Evolutionary conservation across 2,797 vertebrate genomes (phyloP), one percentile per base, ranked within the genome.

Genomic region (Micrastur ruficollis): DNA sequence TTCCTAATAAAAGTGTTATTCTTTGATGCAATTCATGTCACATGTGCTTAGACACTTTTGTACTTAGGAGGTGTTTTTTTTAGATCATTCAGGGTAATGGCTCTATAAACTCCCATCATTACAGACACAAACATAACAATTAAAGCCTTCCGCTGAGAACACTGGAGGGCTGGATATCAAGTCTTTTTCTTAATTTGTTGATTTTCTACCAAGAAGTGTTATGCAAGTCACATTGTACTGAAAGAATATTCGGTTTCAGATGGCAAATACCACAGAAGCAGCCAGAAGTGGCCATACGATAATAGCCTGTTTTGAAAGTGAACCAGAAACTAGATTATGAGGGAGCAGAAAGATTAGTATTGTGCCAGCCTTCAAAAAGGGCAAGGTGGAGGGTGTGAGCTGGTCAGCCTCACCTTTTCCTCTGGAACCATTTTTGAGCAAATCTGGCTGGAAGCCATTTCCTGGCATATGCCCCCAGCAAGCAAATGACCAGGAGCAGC

Each of bases 391-490:
- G 8, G 4, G 18, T 25, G 34, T 36, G 53, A 34, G 26, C 13
- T 71, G 46, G 18, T 63, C 52, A 78, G 38, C 13, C n/a, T 81
- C 38, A 63, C 3, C 15, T 52, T 21, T 53, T 44, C 18, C 22
- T 58, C 46, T 71, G 11, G 58, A 34, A 42, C 12, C 3, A 15
- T 49, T 76, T 81, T 38, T 47, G 31, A 52, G 40, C 17, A 66
- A 13, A 42, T 46, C 44, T 46, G 18, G 21, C 32, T 21, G 26
- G 18, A 62, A 73, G 21, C 11, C 11, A 31, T 34, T 50, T 73
- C 17, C 61, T 1, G 1, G 32, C 32, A 68, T 29, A 23, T 5
- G 12, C 9, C 36, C 8, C 2, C 2, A 21, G 23, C 11, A 62
- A 74, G 62, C 15, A 52, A 44, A 70, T 9, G 15, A 74, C 16